A percentile compares a stretch with the other conserved stretches of the same genome.
phyloP scores from a whole-genome alignment of 2,113 vertebrate genomes.

The Brevimyrus niger region DNA sequence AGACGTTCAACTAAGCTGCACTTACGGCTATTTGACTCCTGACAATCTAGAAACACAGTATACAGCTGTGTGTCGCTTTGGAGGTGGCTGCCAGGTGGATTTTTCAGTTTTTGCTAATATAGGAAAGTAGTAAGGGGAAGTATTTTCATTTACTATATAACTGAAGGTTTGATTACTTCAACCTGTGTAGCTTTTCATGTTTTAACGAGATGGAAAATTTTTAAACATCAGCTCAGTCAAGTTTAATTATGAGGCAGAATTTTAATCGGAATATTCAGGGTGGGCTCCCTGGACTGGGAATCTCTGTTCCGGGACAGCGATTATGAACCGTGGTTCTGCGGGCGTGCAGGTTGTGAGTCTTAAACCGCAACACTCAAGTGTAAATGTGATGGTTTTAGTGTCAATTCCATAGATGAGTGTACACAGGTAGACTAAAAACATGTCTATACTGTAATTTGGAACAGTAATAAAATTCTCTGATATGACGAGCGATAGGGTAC shows the following conservation, averaged over 20 bases:
- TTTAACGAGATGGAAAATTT: not conserved
- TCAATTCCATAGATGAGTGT: not conserved
- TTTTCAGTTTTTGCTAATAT: not conserved
- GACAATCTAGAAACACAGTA: not conserved
- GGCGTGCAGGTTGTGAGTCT: not conserved
- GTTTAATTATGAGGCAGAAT: not conserved
- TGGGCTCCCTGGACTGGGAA: not conserved
- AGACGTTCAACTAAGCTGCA: not conserved
- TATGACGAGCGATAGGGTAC: not conserved
- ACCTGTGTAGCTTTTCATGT: not conserved
- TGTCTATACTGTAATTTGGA: not conserved
- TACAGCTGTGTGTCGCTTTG: not conserved
- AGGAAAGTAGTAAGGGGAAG: not conserved
- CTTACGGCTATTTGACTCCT: not conserved
- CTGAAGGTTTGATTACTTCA: not conserved
- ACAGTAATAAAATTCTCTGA: not conserved
- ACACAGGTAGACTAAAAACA: not conserved
- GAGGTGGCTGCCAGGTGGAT: not conserved
- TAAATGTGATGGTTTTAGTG: not conserved
- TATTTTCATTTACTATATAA: not conserved
- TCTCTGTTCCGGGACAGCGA: not conserved
- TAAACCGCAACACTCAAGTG: not conserved
- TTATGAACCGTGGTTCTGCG: not conserved
- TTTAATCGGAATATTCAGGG: not conserved
- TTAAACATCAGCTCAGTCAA: not conserved